These are phyloP conservation scores for Morpho helenor DNA, from an alignment of 2,888 invertebrate genomes.

Conservation along the genomic window DNA sequence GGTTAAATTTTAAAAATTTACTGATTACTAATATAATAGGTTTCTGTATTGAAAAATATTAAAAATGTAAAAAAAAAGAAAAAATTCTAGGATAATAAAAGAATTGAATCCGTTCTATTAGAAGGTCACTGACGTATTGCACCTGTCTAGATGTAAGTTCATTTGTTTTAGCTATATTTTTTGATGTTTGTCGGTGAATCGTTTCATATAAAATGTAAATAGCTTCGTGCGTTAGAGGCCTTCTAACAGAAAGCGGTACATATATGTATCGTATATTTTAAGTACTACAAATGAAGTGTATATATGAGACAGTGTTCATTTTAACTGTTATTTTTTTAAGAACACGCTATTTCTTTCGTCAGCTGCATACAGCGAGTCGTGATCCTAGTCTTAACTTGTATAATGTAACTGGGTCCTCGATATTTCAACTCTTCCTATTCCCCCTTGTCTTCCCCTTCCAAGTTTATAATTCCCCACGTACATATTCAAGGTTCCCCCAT, in stretches of 20 bases:
- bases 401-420: slow-evolving; percentile 1
- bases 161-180: slow-evolving; percentile 29
- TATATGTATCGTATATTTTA: slow-evolving; percentile 57
- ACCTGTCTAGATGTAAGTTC: slow-evolving; percentile 31
- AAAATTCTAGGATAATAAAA: slow-evolving; percentile 44
- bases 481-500: no score
- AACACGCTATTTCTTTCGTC: slow-evolving; percentile 48
- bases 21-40: slow-evolving; percentile 56
- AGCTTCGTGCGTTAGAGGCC: slow-evolving; percentile 33
- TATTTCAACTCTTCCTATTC: not conserved
- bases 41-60: slow-evolving; percentile 56
- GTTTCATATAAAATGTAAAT: slow-evolving; percentile 53
- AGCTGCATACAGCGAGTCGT: slow-evolving; percentile 37
- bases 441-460: slow-evolving; percentile 7
- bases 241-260: slow-evolving; percentile 39
- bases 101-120: slow-evolving; percentile 40
- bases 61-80: slow-evolving; percentile 46
- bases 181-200: slow-evolving; percentile 20
- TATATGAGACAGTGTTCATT: slow-evolving; percentile 71
- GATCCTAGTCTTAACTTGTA: slow-evolving; percentile 33
- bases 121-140: slow-evolving; percentile 32
- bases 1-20: slow-evolving; percentile 52
- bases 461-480: no score
- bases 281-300: slow-evolving; percentile 54
- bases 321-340: slow-evolving; percentile 71